phyloP scores from a whole-genome alignment of 2,797 vertebrate genomes.

The Sebastes oblongus region DNA sequence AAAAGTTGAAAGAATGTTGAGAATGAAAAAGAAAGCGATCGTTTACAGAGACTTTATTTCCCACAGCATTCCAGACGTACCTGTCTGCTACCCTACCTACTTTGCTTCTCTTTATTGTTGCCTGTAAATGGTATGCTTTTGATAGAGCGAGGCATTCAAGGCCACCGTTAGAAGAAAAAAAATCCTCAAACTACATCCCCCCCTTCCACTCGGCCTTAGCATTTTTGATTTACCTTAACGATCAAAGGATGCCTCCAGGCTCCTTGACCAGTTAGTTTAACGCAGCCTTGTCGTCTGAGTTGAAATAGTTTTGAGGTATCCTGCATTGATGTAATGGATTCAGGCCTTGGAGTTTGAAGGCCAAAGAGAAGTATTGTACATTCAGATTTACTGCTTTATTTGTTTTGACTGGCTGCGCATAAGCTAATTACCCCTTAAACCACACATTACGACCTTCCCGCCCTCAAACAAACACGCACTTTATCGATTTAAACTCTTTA shows the following conservation, averaged over 20 bases:
- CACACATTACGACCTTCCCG: conserved; percentile 1
- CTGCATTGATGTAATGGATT: conserved; percentile 5
- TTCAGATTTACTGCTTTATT: conserved; percentile 12
- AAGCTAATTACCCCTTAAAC: conserved; percentile 26
- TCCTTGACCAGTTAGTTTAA: not conserved
- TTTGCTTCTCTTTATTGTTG: conserved; percentile 2
- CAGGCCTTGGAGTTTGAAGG: conserved; percentile 35
- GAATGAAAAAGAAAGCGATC: conserved; percentile 1
- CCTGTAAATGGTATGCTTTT: conserved; percentile 9
- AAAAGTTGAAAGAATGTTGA: not conserved
- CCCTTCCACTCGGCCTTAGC: not conserved
- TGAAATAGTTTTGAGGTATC: conserved; percentile 20
- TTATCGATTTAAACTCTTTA: conserved; percentile 27
- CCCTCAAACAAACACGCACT: not conserved
- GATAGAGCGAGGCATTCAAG: conserved; percentile 19
- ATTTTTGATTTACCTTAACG: conserved; percentile 18
- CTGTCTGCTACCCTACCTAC: conserved; percentile 23
- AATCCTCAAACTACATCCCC: not conserved
- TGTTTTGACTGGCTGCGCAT: conserved; percentile 7
- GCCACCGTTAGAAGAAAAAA: not conserved
- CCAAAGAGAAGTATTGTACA: not conserved
- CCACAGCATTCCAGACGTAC: conserved; percentile 43
- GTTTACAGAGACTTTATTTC: conserved; percentile 17
- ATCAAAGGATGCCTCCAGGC: conserved; percentile 6
- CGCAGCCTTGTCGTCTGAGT: conserved; percentile 3